Evolutionary conservation across 2,888 invertebrate species (phyloP).

Genomic region (Shargacucullia verbasci): DNA sequence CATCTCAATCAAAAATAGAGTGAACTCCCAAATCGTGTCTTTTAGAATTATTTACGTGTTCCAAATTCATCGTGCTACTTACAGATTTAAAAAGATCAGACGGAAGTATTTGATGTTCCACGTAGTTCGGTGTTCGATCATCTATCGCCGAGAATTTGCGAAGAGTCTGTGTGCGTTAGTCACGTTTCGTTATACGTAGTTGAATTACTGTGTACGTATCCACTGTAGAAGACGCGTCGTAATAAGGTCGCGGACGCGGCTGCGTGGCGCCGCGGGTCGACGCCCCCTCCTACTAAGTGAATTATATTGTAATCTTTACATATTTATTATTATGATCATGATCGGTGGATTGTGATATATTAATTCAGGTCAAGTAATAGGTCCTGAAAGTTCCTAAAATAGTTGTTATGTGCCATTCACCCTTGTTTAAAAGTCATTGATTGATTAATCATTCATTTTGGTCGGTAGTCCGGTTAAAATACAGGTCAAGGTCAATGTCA

Average conservation of each 20-base stretch:
- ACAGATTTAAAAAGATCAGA: conserved; percentile 54
- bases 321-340: conserved; percentile 49
- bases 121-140: conserved; percentile 42
- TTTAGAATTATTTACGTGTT: conserved; percentile 52
- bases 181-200: conserved; percentile 54
- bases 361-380: conserved; percentile 37
- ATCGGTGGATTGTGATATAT: conserved; percentile 35
- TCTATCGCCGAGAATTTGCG: conserved; percentile 47
- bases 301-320: conserved; percentile 67
- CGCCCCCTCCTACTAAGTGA: conserved; percentile 76
- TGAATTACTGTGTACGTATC: conserved; percentile 56
- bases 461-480: background rate
- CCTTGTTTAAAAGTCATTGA: background rate
- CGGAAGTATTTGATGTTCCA: conserved; percentile 48
- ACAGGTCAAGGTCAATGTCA: too few species aligned
- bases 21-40: conserved; percentile 39
- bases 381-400: conserved; percentile 15
- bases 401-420: background rate
- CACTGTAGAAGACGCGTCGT: conserved; percentile 64
- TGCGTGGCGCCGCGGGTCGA: conserved; percentile 78
- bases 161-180: conserved; percentile 51
- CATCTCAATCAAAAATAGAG: conserved; percentile 31
- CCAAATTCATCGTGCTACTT: conserved; percentile 52
- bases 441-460: background rate
- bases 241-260: conserved; percentile 85